These are phyloP conservation scores for Blomia tropicalis DNA, from an alignment of 2,888 invertebrate species.

Conservation along the genomic window DNA sequence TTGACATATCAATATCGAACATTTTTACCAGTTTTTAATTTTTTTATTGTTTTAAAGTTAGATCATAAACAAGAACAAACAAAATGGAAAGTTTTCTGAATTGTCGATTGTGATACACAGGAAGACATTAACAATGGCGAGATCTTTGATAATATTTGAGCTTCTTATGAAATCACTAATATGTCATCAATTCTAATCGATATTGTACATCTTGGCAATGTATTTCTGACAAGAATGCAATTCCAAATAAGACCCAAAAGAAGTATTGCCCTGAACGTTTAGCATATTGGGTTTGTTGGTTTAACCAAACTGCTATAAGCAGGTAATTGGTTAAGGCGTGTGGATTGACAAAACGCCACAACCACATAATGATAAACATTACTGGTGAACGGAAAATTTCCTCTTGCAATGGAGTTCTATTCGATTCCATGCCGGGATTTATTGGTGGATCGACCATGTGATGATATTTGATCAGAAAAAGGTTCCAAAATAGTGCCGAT, in stretches of 20 bases:
- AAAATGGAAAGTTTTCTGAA: too few species aligned
- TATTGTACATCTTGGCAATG: slow-evolving; percentile 18
- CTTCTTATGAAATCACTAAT: too few species aligned
- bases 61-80: too few species aligned
- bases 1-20: too few species aligned
- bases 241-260: not conserved
- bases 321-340: slow-evolving; percentile 15
- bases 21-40: too few species aligned
- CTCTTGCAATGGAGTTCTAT: not conserved
- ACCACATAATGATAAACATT: slow-evolving; percentile 16
- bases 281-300: not conserved
- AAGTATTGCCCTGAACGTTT: not conserved
- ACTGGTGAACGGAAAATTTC: slow-evolving; percentile 15
- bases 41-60: too few species aligned
- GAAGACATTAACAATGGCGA: too few species aligned
- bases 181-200: not conserved
- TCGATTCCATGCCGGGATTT: not conserved
- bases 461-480: slow-evolving; percentile 16
- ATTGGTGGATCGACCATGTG: not conserved
- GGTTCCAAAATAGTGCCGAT: slow-evolving; percentile 15
- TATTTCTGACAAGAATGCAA: slow-evolving; percentile 7
- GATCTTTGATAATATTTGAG: too few species aligned
- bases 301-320: slow-evolving; percentile 12
- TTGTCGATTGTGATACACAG: too few species aligned
- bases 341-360: slow-evolving; percentile 17